Evolutionary conservation across 2,888 invertebrate genomes (phyloP).

Genomic region (Aleiodes alternator): DNA sequence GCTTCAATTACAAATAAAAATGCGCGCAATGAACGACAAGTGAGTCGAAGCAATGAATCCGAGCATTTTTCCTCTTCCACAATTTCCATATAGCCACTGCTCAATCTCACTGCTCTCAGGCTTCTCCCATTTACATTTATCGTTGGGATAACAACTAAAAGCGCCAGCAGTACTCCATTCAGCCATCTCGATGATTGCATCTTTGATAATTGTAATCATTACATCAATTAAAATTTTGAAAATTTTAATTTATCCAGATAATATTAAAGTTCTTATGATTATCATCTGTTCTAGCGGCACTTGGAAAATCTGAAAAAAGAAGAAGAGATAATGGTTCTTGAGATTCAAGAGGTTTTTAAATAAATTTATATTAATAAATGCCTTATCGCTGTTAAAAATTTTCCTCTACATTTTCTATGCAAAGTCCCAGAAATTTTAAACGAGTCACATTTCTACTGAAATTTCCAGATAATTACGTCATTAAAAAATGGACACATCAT

Average conservation of each 20-base stretch:
- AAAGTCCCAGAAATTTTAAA: no score
- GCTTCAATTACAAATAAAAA: conserved; percentile 70
- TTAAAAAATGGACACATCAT: no score
- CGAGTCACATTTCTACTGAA: no score
- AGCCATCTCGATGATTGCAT: conserved; percentile 30
- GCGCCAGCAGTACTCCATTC: conserved; percentile 20
- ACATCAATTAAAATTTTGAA: not conserved
- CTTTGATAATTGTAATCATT: conserved; percentile 10
- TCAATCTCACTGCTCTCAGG: conserved; percentile 49
- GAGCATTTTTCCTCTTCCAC: conserved; percentile 70
- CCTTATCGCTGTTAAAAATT: no score
- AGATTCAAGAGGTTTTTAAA: conserved; percentile 2
- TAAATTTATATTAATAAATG: not conserved
- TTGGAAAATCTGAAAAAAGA: not conserved
- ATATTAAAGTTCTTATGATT: not conserved
- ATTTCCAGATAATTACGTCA: no score
- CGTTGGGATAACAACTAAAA: conserved; percentile 12
- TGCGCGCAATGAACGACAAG: conserved; percentile 69
- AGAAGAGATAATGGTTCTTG: not conserved
- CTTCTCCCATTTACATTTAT: not conserved
- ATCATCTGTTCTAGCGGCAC: not conserved
- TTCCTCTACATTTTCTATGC: no score
- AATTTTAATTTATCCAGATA: not conserved
- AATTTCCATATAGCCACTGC: conserved; percentile 68
- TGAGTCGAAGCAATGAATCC: conserved; percentile 64